A percentile compares a stretch with the other conserved stretches of the same genome.
phyloP scores from a whole-genome alignment of 2,113 vertebrate genomes.

The Megalops atlanticus region DNA sequence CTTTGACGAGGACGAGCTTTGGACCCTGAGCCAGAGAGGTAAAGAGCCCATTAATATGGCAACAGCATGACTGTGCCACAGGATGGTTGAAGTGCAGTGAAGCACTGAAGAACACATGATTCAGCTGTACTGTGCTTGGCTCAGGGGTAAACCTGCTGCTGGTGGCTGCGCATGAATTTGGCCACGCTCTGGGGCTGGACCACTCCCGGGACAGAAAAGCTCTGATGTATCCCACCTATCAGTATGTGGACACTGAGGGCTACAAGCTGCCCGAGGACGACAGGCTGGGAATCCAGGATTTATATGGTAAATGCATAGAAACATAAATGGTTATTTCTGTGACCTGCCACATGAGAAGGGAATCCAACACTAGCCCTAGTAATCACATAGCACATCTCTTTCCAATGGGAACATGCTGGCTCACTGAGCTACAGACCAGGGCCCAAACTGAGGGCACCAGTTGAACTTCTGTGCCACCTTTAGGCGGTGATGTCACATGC shows the following conservation, averaged over 20 bases:
- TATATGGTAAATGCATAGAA: conserved; percentile 78
- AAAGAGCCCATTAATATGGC: background rate
- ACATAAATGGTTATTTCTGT: too few relatives aligned
- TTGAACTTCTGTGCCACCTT: too few relatives aligned
- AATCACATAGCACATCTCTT: background rate
- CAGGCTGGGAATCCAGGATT: conserved; percentile 69
- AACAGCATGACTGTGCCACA: too few relatives aligned
- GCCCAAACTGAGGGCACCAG: too few relatives aligned
- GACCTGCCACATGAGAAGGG: too few relatives aligned
- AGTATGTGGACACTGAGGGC: conserved; percentile 50
- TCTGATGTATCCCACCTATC: conserved; percentile 77
- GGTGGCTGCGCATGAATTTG: conserved; percentile 81
- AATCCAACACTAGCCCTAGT: background rate
- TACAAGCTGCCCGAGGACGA: conserved; percentile 74
- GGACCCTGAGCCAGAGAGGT: conserved; percentile 63
- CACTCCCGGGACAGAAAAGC: conserved; percentile 68
- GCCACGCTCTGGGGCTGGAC: conserved; percentile 78
- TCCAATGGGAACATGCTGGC: too few relatives aligned
- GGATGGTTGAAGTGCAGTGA: background rate
- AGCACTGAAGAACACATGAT: background rate
- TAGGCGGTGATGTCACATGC: too few relatives aligned
- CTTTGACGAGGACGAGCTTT: conserved; percentile 73
- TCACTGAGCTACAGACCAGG: background rate
- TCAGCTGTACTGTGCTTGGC: conserved; percentile 9
- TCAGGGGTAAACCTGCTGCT: conserved; percentile 75